Conservation (phyloP, 2,113 vertebrate species). For the Numida meleagris region DNA sequence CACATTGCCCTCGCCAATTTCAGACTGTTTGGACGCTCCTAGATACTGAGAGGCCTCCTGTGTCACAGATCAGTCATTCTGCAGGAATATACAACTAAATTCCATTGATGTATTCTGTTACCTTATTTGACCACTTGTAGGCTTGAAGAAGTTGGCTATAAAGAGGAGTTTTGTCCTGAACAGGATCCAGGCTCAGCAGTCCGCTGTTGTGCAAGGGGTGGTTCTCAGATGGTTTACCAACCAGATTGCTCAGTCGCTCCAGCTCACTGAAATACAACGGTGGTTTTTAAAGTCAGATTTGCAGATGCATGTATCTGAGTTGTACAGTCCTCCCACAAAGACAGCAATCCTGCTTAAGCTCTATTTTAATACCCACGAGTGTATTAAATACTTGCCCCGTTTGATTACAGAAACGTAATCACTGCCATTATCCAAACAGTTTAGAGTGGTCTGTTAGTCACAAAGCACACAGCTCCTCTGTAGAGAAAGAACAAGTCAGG, state of each 20-base stretch:
- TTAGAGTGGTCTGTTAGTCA: not conserved
- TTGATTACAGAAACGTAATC: not conserved
- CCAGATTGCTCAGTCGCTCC: constrained; percentile 93
- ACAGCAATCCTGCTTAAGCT: not conserved
- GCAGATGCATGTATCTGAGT: rapidly evolving
- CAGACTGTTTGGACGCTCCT: not conserved
- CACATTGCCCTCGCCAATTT: not conserved
- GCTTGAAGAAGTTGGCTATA: constrained; percentile 98
- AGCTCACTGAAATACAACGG: constrained; percentile 81
- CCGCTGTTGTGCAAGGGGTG: constrained; percentile 97
- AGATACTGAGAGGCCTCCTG: not conserved
- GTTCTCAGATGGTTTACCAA: constrained; percentile 95
- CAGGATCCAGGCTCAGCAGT: constrained; percentile 93
- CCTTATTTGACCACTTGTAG: constrained; percentile 99
- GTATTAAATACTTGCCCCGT: not conserved
- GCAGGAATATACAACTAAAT: not conserved
- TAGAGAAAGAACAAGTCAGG: not conserved
- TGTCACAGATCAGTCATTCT: not conserved
- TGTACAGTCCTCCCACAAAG: not conserved
- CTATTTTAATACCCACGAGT: not conserved
- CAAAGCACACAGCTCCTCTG: not conserved
- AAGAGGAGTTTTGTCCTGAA: constrained; percentile 97
- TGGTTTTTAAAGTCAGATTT: not conserved
- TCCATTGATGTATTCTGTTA: constrained; percentile 1
- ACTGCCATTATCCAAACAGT: not conserved